phyloP scores from a whole-genome alignment of 2,113 vertebrate species.

The Pangasianodon gigas region DNA sequence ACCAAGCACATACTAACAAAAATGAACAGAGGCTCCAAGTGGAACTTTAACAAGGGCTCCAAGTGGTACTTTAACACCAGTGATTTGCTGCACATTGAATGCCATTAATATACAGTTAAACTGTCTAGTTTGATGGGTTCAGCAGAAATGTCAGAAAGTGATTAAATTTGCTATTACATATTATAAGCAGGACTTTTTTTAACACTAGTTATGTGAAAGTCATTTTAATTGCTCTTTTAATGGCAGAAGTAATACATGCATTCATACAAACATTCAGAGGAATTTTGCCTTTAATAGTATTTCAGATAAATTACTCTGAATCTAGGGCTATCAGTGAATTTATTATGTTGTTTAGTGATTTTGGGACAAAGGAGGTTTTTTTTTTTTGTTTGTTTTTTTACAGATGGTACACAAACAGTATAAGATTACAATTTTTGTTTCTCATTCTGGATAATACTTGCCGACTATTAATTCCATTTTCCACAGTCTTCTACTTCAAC shows the following conservation, averaged over 20 bases:
- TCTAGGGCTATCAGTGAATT: not conserved
- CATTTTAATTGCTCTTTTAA: not conserved
- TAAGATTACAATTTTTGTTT: not conserved
- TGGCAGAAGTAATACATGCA: not conserved
- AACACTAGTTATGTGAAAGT: not conserved
- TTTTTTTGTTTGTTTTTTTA: too few relatives aligned
- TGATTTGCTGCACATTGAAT: constrained; percentile 3
- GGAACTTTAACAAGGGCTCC: not conserved
- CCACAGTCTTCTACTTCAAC: not conserved
- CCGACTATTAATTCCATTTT: not conserved
- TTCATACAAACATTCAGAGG: not conserved
- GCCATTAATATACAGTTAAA: constrained; percentile 8
- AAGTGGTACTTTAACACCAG: constrained; percentile 2
- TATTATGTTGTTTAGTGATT: not conserved
- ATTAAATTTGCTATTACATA: not conserved
- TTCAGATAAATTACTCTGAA: not conserved
- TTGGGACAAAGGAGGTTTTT: not conserved
- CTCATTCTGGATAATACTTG: not conserved
- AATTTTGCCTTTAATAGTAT: not conserved
- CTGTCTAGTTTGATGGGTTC: not conserved
- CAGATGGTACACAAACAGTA: not conserved
- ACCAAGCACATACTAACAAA: not conserved
- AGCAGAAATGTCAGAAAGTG: not conserved
- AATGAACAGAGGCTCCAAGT: not conserved
- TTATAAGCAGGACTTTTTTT: not conserved